A percentile compares a stretch with the other conserved stretches of the same genome.
Evolutionary conservation across 2,888 invertebrate genomes (phyloP).

Genomic region (Hyposoter dolosus): DNA sequence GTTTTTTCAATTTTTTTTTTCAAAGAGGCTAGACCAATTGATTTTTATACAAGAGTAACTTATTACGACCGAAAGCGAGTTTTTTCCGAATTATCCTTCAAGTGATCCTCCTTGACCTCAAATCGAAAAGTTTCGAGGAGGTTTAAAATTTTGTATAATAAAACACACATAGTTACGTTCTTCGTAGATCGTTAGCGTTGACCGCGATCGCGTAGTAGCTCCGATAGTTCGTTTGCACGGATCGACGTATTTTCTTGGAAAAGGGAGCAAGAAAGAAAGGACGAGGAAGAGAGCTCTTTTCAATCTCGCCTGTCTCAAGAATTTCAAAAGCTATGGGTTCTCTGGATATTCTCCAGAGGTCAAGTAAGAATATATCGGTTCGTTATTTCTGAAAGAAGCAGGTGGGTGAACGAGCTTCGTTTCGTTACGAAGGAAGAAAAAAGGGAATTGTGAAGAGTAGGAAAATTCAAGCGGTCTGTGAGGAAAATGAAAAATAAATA

Average conservation of each 20-base stretch:
- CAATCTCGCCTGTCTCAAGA: constrained; percentile 48
- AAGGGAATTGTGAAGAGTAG: not conserved
- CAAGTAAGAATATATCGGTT: constrained; percentile 33
- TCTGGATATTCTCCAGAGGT: constrained; percentile 55
- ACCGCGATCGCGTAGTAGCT: constrained; percentile 36
- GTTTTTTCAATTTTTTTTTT: not conserved
- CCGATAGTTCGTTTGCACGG: constrained; percentile 38
- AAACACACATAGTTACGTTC: constrained; percentile 22
- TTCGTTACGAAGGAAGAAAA: constrained; percentile 2
- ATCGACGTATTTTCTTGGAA: constrained; percentile 28
- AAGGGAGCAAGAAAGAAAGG: not conserved
- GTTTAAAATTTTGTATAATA: constrained; percentile 27
- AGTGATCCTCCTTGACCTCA: constrained; percentile 25
- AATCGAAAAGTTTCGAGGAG: constrained; percentile 24
- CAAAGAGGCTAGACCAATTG: not conserved
- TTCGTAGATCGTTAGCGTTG: constrained; percentile 54
- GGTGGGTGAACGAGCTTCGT: constrained; percentile 2
- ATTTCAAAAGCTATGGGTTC: constrained; percentile 42
- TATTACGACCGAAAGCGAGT: not conserved
- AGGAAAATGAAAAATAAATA: not conserved
- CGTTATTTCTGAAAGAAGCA: constrained; percentile 56
- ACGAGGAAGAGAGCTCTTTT: constrained; percentile 30
- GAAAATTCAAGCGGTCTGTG: not conserved
- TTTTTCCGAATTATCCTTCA: not conserved
- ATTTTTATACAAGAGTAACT: not conserved